A percentile compares a stretch with the other conserved stretches of the same genome.
Conservation (phyloP, 2,797 vertebrate species). For the Acrossocheilus wenchowensis region DNA sequence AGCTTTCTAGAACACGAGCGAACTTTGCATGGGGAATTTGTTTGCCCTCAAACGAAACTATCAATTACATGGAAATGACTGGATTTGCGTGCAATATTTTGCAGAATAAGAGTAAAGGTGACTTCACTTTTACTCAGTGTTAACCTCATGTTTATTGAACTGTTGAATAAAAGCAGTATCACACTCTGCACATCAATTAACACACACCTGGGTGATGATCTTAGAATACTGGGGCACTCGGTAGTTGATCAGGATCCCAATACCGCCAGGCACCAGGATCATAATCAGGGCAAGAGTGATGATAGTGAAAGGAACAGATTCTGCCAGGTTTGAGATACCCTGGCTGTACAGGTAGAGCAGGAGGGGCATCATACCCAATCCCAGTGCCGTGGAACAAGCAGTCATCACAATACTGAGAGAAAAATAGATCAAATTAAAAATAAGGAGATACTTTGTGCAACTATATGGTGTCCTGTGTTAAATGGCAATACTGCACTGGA, state of each 20-base stretch:
- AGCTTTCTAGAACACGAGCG: neutral
- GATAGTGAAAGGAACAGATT: conserved; percentile 77
- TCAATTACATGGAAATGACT: too few species aligned
- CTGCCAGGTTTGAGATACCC: conserved; percentile 73
- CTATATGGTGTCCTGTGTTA: too few species aligned
- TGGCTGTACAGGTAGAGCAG: conserved; percentile 81
- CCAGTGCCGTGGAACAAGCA: conserved; percentile 77
- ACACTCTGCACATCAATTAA: neutral
- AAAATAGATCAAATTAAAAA: neutral
- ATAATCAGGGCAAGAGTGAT: conserved; percentile 74
- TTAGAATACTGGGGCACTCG: conserved; percentile 75
- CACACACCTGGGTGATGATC: conserved; percentile 78
- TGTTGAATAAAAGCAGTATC: neutral
- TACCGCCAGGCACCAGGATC: conserved; percentile 77
- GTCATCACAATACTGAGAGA: conserved; percentile 84
- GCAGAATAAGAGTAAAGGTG: too few species aligned
- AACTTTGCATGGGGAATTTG: too few species aligned
- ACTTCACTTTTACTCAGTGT: neutral
- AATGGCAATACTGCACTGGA: too few species aligned
- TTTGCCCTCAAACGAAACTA: too few species aligned
- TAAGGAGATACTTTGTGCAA: neutral
- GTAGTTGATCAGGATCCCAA: conserved; percentile 80
- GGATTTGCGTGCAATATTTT: too few species aligned
- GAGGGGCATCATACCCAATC: conserved; percentile 86
- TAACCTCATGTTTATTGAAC: neutral